A percentile compares a stretch with the other conserved stretches of the same genome.
Evolutionary conservation across 2,113 vertebrate genomes (phyloP).

Genomic region (Phylloscopus trochilus): DNA sequence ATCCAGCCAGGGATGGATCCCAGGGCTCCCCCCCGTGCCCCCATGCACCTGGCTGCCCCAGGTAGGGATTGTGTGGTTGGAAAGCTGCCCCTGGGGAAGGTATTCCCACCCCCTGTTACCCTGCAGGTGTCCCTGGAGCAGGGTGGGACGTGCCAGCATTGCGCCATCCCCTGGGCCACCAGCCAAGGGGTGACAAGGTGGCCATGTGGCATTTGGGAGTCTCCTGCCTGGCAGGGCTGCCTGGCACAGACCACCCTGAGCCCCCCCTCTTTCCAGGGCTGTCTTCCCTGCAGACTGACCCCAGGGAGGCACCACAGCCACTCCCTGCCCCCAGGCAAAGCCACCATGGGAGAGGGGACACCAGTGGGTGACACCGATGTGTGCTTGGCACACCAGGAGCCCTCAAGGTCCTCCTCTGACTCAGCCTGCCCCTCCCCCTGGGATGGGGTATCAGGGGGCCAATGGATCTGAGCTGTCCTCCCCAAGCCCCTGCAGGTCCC

Average conservation of each 20-base stretch:
- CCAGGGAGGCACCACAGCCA: fast-evolving
- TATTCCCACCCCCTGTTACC: background rate
- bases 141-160: background rate
- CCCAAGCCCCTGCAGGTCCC: too few relatives aligned
- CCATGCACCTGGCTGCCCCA: background rate
- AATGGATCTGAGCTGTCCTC: background rate
- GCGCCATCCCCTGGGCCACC: background rate
- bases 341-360: background rate
- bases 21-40: background rate
- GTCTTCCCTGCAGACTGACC: background rate
- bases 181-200: background rate
- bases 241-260: background rate
- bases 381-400: background rate
- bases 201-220: background rate
- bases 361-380: fast-evolving
- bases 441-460: background rate
- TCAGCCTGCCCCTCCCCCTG: background rate
- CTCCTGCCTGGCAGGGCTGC: background rate
- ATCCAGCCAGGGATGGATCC: background rate
- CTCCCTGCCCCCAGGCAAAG: fast-evolving
- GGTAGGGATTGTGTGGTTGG: background rate
- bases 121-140: background rate
- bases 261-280: background rate
- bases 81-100: background rate
- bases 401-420: background rate